Percentiles rank a stretch among this genome's conserved stretches.
phyloP scores from a whole-genome alignment of 2,888 invertebrate species.

The Dicranocentrus wangi region DNA sequence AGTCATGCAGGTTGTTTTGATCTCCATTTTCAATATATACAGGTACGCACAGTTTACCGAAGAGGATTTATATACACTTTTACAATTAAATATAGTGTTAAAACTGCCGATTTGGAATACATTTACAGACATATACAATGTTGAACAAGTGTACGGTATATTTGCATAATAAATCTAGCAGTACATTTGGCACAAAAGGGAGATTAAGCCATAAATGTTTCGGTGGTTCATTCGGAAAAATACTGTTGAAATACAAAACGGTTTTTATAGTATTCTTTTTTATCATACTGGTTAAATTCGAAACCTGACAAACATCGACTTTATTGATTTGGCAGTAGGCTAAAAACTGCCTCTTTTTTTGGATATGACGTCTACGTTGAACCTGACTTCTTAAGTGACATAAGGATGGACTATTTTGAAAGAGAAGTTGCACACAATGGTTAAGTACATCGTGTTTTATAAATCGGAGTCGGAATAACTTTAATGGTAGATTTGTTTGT shows the following conservation, averaged over 20 bases:
- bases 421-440: conserved; percentile 36
- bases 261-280: no score
- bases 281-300: no score
- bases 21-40: conserved; percentile 39
- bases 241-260: no score
- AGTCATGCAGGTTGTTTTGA: conserved; percentile 23
- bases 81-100: not conserved
- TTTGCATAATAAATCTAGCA: no score
- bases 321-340: no score
- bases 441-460: not conserved
- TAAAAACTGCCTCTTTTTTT: not conserved
- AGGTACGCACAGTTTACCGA: conserved; percentile 40
- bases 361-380: conserved; percentile 4
- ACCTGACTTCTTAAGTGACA: not conserved
- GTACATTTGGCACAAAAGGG: no score
- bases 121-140: no score
- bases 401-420: conserved; percentile 53
- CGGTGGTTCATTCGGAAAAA: no score
- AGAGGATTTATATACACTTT: conserved; percentile 2
- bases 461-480: not conserved
- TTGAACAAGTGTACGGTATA: no score
- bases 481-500: conserved; percentile 1
- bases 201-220: no score
- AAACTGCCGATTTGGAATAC: not conserved
- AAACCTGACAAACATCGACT: no score